Evolutionary conservation across 2,113 vertebrate genomes (phyloP).

Genomic region (Etheostoma spectabile): DNA sequence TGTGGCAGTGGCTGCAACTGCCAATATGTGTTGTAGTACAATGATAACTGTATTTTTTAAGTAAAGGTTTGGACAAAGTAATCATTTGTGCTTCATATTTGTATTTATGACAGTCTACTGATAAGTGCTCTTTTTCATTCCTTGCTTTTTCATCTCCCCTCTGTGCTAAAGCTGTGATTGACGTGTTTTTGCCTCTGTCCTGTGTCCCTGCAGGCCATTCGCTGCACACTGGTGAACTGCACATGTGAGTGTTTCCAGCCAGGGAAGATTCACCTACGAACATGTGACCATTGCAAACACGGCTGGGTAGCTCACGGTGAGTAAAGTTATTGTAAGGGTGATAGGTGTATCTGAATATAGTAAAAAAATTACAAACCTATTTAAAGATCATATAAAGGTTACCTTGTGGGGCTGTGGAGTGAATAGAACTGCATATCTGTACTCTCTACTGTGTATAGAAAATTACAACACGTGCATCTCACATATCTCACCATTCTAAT

Average conservation of each 20-base stretch:
- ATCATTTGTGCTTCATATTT: conserved; percentile 5
- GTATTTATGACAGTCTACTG: not conserved
- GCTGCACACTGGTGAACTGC: conserved; percentile 99
- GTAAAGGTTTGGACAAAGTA: not conserved
- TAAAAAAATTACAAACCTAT: not conserved
- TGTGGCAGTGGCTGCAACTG: conserved; percentile 1
- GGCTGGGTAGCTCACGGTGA: conserved; percentile 99
- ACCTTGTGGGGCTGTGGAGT: conserved; percentile 21
- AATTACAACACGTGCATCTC: not conserved
- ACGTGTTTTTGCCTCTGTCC: conserved; percentile 45
- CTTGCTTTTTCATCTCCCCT: not conserved
- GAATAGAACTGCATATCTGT: conserved; percentile 1
- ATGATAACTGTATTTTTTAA: conserved; percentile 11
- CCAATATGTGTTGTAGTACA: not conserved
- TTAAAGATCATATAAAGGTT: conserved; percentile 36
- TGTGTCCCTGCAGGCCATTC: conserved; percentile 91
- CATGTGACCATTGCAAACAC: conserved; percentile 99
- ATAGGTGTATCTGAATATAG: not conserved
- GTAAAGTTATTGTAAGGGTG: conserved; percentile 41
- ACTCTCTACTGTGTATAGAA: not conserved
- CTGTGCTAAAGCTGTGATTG: conserved; percentile 33
- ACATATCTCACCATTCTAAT: not conserved
- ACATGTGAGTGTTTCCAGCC: conserved; percentile 99
- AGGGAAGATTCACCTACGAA: conserved; percentile 98
- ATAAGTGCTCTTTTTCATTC: not conserved